phyloP scores from a whole-genome alignment of 2,888 invertebrate genomes.

The Tetheella fluctuosa region DNA sequence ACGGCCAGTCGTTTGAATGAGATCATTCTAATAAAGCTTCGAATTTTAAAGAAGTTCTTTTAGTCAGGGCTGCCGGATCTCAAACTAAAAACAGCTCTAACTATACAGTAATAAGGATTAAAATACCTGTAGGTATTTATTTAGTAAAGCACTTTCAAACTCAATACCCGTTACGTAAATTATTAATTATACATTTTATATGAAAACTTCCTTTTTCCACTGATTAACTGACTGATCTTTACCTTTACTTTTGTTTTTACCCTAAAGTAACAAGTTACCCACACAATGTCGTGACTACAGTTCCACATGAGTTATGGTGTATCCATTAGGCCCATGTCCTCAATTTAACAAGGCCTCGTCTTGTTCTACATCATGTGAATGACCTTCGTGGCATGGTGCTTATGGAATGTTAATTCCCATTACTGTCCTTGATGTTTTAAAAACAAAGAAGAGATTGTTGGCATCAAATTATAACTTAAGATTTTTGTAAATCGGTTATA shows the following conservation, averaged over 20 bases:
- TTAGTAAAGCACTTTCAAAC: too few species aligned
- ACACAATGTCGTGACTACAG: background rate
- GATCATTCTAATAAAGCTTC: background rate
- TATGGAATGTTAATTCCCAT: constrained; percentile 45
- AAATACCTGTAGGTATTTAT: too few species aligned
- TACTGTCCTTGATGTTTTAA: constrained; percentile 23
- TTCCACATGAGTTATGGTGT: background rate
- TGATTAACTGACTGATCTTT: too few species aligned
- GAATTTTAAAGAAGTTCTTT: background rate
- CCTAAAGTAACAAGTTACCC: too few species aligned
- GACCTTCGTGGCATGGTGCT: constrained; percentile 36
- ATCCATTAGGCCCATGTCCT: constrained; percentile 2
- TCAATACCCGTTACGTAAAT: too few species aligned
- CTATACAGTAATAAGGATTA: too few species aligned
- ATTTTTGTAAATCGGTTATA: background rate
- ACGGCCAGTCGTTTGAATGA: background rate
- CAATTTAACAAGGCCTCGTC: constrained; percentile 29
- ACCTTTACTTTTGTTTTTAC: too few species aligned
- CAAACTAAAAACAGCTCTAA: too few species aligned
- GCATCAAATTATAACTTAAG: background rate
- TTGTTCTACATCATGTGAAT: constrained; percentile 41
- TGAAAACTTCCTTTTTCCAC: too few species aligned
- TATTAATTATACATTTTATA: too few species aligned
- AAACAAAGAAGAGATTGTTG: background rate
- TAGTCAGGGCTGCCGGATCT: too few species aligned